Base-by-base conservation (phyloP, 2,797 vertebrate species). In the Decapterus maruadsi region DNA sequence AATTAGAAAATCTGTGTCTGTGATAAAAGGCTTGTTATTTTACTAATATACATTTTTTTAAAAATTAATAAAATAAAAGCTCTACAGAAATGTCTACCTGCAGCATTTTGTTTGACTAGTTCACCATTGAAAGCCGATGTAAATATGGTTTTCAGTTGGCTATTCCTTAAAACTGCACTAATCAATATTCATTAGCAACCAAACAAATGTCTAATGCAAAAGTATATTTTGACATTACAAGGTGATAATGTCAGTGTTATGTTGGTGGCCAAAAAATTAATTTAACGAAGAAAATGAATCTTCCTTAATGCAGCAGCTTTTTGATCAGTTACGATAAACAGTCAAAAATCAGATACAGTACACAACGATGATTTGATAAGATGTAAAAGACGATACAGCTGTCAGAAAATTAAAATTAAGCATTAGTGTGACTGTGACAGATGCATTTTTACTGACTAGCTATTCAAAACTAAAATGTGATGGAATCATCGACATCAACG, bases 401-500 rank as follows among this genome's bases (percentile, higher is more conserved):
- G 55, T 56, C 7, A 17, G 22, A 53, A 16, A 5, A 56, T 4
- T 53, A 53, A 54, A 31, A 4, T 55, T 0, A 68, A 72, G 2
- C 40, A 48, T 48, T 48, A 8, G 19, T 8, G 8, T 62, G 5
- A 50, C 6, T 64, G 8, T 17, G 22, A 60, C 13, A 72, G 19
- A 43, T 19, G 20, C 16, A 38, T 38, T 26, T 26, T 26, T 26
- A 26, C 26, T 26, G 26, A 26, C 26, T 26, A 26, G n/a, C 29
- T 65, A 31, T 40, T 46, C 13, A 55, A 40, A 50, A 34, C 43
- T 66, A 55, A 20, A 4, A 20, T 66, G 54, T 40, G 31, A 73
- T 51, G 16, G 40, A 51, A 60, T 59, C 50, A 65, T 59, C 50
- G 45, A 63, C 64, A 45, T 56, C 74, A 78, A 78, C 58, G 11